Percentiles rank a stretch among this genome's conserved stretches.
Conservation (phyloP, 2,888 invertebrate species). For the Prosapia bicincta region DNA sequence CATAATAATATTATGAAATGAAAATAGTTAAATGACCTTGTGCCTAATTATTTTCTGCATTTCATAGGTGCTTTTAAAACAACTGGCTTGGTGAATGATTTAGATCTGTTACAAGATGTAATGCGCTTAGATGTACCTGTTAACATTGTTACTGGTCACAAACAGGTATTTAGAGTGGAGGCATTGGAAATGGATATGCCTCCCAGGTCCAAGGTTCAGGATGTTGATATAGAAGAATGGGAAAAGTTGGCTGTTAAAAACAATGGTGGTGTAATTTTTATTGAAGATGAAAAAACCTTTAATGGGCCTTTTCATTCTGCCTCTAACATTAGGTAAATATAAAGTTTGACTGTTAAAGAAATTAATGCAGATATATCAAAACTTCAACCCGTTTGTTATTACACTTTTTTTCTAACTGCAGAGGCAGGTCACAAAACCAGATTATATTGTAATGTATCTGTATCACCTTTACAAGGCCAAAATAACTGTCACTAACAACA, state of each 20-base stretch:
- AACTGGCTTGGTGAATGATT: background rate
- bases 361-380: too few relatives aligned
- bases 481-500: too few relatives aligned
- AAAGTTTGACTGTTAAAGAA: too few relatives aligned
- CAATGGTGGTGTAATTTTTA: background rate
- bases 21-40: too few relatives aligned
- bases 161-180: background rate
- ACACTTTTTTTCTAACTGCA: too few relatives aligned
- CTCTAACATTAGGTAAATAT: background rate
- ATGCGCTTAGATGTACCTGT: constrained; percentile 1
- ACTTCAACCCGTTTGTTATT: too few relatives aligned
- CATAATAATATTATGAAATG: too few relatives aligned
- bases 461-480: too few relatives aligned
- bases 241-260: background rate
- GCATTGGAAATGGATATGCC: background rate
- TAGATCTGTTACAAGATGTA: constrained; percentile 11
- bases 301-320: background rate
- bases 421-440: too few relatives aligned
- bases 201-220: background rate
- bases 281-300: background rate
- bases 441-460: too few relatives aligned
- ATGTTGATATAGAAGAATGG: background rate
- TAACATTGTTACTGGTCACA: background rate
- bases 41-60: too few relatives aligned
- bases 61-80: background rate